Percentiles rank a stretch among this genome's conserved stretches.
phyloP scores from a whole-genome alignment of 2,113 vertebrate species.

The Tinamus guttatus region DNA sequence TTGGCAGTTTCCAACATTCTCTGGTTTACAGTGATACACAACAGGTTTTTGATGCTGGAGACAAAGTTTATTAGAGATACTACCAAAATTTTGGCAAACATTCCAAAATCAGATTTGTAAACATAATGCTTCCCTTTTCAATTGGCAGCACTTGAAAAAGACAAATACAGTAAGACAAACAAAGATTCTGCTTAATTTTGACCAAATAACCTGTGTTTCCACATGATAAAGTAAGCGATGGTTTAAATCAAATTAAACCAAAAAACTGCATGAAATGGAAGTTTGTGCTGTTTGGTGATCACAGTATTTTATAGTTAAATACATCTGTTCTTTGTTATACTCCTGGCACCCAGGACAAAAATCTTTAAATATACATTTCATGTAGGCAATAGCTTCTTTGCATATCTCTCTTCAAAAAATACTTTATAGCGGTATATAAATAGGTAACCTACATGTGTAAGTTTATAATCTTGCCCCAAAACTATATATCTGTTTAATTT shows the following conservation, averaged over 20 bases:
- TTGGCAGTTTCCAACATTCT: neutral
- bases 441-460: slow-evolving; percentile 75
- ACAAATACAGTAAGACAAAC: slow-evolving; percentile 63
- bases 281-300: slow-evolving; percentile 80
- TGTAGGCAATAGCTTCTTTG: slow-evolving; percentile 80
- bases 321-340: slow-evolving; percentile 72
- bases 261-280: slow-evolving; percentile 76
- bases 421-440: slow-evolving; percentile 82
- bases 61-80: slow-evolving; percentile 72
- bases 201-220: slow-evolving; percentile 74
- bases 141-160: slow-evolving; percentile 77
- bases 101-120: slow-evolving; percentile 77
- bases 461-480: slow-evolving; percentile 76
- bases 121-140: slow-evolving; percentile 81
- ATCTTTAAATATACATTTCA: slow-evolving; percentile 82
- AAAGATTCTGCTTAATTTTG: slow-evolving; percentile 68
- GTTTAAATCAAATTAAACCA: slow-evolving; percentile 71
- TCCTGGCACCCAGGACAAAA: slow-evolving; percentile 77
- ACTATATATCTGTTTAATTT: slow-evolving; percentile 73
- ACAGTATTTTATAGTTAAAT: slow-evolving; percentile 80
- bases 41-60: slow-evolving; percentile 62
- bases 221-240: slow-evolving; percentile 72
- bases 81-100: slow-evolving; percentile 78
- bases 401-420: slow-evolving; percentile 82
- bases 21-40: slow-evolving; percentile 58